These are phyloP conservation scores for Brachionus rubens DNA, from an alignment of 1,140 invertebrate genomes.

Conservation along the genomic window DNA sequence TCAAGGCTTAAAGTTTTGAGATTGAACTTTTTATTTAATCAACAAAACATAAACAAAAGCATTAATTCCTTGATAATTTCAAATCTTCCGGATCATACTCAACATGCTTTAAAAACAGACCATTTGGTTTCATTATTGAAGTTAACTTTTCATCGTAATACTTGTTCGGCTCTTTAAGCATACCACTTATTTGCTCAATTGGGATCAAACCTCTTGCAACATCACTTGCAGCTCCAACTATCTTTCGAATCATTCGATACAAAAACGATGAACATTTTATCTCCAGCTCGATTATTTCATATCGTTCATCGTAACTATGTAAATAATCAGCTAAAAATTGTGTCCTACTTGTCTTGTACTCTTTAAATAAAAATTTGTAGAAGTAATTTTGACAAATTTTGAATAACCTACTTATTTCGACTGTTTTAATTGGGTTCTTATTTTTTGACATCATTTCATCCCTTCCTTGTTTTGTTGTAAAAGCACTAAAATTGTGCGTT, in stretches of 20 bases:
- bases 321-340: conserved; percentile 22
- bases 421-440: conserved; percentile 27
- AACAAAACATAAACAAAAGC: too few species aligned
- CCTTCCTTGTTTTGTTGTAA: conserved; percentile 42
- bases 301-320: background rate
- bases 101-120: conserved; percentile 35
- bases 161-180: conserved; percentile 7
- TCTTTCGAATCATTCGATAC: conserved; percentile 44
- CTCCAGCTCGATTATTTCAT: conserved; percentile 29
- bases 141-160: conserved; percentile 24
- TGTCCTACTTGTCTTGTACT: background rate
- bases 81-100: conserved; percentile 11
- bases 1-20: background rate
- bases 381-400: background rate
- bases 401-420: conserved; percentile 29
- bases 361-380: background rate
- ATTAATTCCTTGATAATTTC: background rate
- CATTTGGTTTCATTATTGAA: conserved; percentile 16
- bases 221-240: conserved; percentile 43
- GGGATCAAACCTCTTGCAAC: conserved; percentile 4
- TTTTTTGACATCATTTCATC: conserved; percentile 13
- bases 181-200: conserved; percentile 4
- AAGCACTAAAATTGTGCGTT: conserved; percentile 42
- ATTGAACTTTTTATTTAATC: too few species aligned
- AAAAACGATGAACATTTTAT: conserved; percentile 29